A percentile compares a stretch with the other conserved stretches of the same genome.
Conservation (phyloP, 2,797 vertebrate genomes). For the Helostoma temminkii region DNA sequence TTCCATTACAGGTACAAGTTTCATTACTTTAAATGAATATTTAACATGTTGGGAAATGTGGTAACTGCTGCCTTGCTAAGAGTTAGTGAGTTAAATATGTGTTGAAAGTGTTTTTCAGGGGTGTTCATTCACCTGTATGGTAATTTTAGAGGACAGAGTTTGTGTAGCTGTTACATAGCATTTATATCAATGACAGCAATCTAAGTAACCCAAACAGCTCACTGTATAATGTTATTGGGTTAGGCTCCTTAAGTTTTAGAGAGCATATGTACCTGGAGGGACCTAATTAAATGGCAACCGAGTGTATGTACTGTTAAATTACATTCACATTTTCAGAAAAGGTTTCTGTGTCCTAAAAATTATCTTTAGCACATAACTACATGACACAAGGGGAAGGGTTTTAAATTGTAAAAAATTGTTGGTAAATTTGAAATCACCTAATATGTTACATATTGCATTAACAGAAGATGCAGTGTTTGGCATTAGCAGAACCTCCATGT, state of each 20-base stretch:
- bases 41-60: not conserved
- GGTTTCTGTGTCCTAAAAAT: not conserved
- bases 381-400: not conserved
- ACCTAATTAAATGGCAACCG: not conserved
- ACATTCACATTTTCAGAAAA: not conserved
- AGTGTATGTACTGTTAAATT: not conserved
- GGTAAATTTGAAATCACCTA: conserved; percentile 18
- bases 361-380: too few relatives aligned
- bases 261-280: too few relatives aligned
- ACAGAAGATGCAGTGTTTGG: conserved; percentile 25
- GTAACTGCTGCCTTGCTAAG: too few relatives aligned
- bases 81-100: not conserved
- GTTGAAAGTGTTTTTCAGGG: not conserved
- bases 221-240: not conserved
- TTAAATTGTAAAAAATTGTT: not conserved
- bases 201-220: too few relatives aligned
- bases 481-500: conserved; percentile 39
- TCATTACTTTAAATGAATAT: not conserved
- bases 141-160: not conserved
- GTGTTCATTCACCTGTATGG: not conserved
- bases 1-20: not conserved
- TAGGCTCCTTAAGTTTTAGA: not conserved
- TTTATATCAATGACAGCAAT: not conserved
- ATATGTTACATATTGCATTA: conserved; percentile 19
- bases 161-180: not conserved